Conservation (phyloP, 2,113 vertebrate species). For the Sinosuthora webbiana region DNA sequence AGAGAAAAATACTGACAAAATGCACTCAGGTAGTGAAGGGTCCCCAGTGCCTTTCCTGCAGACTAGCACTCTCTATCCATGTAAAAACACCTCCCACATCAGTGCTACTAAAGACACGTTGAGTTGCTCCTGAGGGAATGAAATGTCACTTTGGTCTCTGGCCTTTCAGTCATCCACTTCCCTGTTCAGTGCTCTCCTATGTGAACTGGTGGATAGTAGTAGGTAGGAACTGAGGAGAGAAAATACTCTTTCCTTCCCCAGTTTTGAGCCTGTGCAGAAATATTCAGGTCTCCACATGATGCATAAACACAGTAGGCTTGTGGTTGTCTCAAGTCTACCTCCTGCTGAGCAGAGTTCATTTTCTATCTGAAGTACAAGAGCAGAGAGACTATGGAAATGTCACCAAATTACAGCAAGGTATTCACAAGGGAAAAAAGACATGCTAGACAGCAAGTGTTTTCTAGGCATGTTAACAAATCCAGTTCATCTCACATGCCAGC, state of each 20-base stretch:
- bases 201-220: background rate
- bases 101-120: background rate
- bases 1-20: background rate
- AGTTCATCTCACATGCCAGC: slow-evolving; percentile 34
- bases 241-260: background rate
- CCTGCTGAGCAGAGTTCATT: slow-evolving; percentile 16
- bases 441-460: slow-evolving; percentile 32
- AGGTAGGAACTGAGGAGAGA: background rate
- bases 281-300: background rate
- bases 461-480: slow-evolving; percentile 58
- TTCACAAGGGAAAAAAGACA: slow-evolving; percentile 7
- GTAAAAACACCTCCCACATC: background rate
- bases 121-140: background rate
- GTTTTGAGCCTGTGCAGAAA: background rate
- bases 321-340: background rate
- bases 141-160: background rate
- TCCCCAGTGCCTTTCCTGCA: background rate
- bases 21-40: background rate
- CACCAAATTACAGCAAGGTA: slow-evolving; percentile 56
- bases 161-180: background rate
- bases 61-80: background rate
- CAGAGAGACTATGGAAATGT: background rate
- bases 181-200: background rate
- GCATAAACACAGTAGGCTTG: background rate
- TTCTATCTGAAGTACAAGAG: background rate